These are phyloP conservation scores for Rhadinocentrus ornatus DNA, from an alignment of 2,797 vertebrate species.

Conservation along the genomic window DNA sequence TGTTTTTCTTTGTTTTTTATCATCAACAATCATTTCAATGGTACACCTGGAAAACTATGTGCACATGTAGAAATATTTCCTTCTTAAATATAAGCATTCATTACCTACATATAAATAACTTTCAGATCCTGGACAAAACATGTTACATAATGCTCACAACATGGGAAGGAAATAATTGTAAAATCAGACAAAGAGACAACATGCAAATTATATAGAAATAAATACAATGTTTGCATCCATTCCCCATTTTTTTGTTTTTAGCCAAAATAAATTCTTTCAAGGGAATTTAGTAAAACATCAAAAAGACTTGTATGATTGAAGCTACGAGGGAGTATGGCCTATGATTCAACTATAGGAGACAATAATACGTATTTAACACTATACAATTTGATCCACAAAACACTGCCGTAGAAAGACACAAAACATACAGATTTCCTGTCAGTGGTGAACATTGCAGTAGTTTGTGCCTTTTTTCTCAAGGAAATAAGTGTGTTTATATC, in stretches of 20 bases:
- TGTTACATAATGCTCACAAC: constrained; percentile 93
- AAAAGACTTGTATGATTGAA: constrained; percentile 89
- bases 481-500: constrained; percentile 82
- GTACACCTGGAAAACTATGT: constrained; percentile 99
- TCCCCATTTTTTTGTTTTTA: constrained; percentile 76
- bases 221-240: constrained; percentile 89
- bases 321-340: constrained; percentile 93
- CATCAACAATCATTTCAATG: constrained; percentile 99
- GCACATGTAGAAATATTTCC: constrained; percentile 99
- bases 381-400: constrained; percentile 98
- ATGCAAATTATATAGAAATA: constrained; percentile 97
- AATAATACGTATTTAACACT: constrained; percentile 97
- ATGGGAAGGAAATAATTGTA: constrained; percentile 79
- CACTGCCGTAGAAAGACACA: constrained; percentile 98
- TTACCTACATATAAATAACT: constrained; percentile 99
- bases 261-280: constrained; percentile 88
- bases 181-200: constrained; percentile 90
- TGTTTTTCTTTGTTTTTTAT: constrained; percentile 92
- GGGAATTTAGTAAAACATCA: constrained; percentile 90
- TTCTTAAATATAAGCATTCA: constrained; percentile 99
- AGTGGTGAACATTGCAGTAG: constrained; percentile 87
- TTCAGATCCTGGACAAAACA: constrained; percentile 94
- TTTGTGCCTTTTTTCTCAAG: constrained; percentile 90
- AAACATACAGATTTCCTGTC: constrained; percentile 86
- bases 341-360: constrained; percentile 92